Conservation (phyloP, 2,797 vertebrate genomes). For the Simalia tracyae region DNA sequence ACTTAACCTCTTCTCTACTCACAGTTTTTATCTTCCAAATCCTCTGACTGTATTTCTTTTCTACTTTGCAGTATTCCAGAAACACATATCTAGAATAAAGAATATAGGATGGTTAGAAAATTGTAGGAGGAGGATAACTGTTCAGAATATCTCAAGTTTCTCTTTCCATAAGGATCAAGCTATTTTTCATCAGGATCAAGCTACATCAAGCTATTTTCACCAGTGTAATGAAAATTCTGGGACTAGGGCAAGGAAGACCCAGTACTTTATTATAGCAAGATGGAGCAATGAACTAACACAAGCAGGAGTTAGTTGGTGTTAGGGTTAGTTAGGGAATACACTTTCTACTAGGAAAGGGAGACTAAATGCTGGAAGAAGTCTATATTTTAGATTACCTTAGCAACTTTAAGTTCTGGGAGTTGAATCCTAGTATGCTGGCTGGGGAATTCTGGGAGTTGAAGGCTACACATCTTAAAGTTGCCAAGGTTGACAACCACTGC, state of each 20-base stretch:
- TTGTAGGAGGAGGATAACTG: neutral
- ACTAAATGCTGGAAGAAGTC: neutral
- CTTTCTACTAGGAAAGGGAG: neutral
- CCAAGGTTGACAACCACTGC: neutral
- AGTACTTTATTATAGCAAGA: neutral
- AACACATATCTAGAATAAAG: neutral
- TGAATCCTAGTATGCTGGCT: neutral
- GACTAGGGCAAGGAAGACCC: neutral
- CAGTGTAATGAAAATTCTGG: neutral
- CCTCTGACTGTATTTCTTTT: neutral
- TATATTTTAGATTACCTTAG: neutral
- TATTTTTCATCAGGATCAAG: neutral
- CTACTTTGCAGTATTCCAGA: neutral
- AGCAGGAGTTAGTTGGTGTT: neutral
- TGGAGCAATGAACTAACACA: neutral
- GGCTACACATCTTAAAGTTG: neutral
- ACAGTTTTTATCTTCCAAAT: neutral
- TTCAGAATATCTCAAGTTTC: neutral
- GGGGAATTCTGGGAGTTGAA: neutral
- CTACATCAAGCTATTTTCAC: neutral
- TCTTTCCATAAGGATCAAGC: neutral
- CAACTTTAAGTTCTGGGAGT: neutral
- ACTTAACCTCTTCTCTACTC: neutral
- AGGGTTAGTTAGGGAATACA: neutral
- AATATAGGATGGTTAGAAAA: neutral